Evolutionary conservation across 2,797 vertebrate genomes (phyloP).

Genomic region (Chromobotia macracanthus): DNA sequence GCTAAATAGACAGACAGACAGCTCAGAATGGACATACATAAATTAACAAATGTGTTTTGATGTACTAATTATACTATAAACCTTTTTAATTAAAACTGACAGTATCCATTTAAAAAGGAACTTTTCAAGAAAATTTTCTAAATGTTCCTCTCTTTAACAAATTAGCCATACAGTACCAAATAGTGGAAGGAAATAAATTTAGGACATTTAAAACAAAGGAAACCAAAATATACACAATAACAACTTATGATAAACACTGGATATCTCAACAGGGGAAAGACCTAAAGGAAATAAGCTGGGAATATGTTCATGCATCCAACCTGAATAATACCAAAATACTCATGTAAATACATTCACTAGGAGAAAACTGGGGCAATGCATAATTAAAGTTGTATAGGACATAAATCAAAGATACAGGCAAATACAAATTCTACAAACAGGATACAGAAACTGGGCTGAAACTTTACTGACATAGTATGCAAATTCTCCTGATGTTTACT

Average conservation of each 20-base stretch:
- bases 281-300: neutral
- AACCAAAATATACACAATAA: neutral
- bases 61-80: neutral
- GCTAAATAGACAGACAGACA: slow-evolving; percentile 71
- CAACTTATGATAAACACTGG: neutral
- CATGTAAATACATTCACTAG: no score
- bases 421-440: neutral
- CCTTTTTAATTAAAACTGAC: neutral
- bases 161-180: neutral
- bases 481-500: no score
- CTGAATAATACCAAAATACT: neutral
- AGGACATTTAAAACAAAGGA: neutral
- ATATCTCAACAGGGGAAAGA: neutral
- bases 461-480: no score
- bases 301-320: neutral
- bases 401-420: neutral
- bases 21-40: neutral
- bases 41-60: no score
- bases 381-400: neutral
- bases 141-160: neutral
- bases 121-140: neutral
- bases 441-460: no score
- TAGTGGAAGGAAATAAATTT: neutral
- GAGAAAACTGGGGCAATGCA: neutral
- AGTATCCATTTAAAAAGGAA: neutral